These are phyloP conservation scores for Pyrgilauda ruficollis DNA, from an alignment of 2,113 vertebrate genomes.

Conservation along the genomic window DNA sequence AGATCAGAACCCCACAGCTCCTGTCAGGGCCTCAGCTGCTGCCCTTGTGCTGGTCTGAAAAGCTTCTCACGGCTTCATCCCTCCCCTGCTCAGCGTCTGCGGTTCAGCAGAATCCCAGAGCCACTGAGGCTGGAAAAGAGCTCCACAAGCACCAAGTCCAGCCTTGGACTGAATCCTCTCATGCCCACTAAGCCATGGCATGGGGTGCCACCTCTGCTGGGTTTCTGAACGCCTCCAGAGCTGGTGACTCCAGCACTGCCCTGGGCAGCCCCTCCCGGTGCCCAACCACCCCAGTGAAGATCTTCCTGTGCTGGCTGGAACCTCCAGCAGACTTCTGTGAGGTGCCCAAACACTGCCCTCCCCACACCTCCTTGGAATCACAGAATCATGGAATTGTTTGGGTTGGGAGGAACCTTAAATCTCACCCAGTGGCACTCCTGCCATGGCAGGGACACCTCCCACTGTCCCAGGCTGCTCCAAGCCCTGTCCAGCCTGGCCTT, in stretches of 20 bases:
- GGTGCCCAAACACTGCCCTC: neutral
- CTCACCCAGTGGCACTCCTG: accelerated
- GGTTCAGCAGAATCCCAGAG: neutral
- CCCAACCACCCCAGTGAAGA: neutral
- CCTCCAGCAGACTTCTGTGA: neutral
- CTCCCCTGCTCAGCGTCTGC: accelerated
- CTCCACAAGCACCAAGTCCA: neutral
- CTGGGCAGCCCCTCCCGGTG: neutral
- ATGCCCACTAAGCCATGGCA: accelerated
- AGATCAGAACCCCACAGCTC: neutral
- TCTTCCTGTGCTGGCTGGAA: neutral
- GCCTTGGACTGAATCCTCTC: accelerated
- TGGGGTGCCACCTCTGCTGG: neutral
- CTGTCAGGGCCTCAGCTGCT: neutral
- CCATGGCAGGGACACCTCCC: neutral
- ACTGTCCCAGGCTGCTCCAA: neutral
- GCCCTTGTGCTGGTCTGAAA: neutral
- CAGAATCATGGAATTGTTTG: accelerated
- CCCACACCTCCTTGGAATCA: neutral
- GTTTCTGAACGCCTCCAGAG: accelerated
- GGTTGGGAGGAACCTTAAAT: accelerated
- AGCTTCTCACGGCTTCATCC: neutral
- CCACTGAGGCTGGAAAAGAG: accelerated
- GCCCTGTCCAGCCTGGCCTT: neutral
- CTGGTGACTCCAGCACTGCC: neutral